Conservation (phyloP, 2,888 invertebrate genomes). For the Dynastes maya region DNA sequence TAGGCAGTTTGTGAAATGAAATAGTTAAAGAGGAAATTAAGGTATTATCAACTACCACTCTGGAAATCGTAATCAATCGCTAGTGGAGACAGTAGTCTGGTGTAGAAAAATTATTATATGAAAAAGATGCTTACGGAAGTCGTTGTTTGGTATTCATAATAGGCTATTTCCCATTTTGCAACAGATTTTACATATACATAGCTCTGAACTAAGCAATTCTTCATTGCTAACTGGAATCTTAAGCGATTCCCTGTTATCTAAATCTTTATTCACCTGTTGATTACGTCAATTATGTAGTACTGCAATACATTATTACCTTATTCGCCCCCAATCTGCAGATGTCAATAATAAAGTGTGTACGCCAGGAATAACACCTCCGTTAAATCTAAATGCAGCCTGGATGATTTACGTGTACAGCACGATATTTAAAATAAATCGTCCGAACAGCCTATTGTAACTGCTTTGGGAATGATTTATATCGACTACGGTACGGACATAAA, state of each 20-base stretch:
- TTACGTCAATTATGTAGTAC: conserved; percentile 6
- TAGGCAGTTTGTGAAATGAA: too few relatives aligned
- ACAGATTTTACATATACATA: background rate
- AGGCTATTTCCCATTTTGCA: background rate
- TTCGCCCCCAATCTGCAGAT: conserved; percentile 1
- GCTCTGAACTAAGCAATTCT: too few relatives aligned
- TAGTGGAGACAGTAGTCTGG: too few relatives aligned
- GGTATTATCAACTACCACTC: too few relatives aligned
- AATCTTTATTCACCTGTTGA: conserved; percentile 34
- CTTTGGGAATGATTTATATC: conserved; percentile 43
- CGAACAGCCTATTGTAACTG: conserved; percentile 42
- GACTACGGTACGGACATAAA: conserved; percentile 52
- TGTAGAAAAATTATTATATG: too few relatives aligned
- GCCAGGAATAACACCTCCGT: conserved; percentile 25
- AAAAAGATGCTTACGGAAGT: too few relatives aligned
- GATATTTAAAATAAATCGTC: conserved; percentile 44
- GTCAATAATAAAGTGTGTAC: conserved; percentile 26
- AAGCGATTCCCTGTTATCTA: background rate
- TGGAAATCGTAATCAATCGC: too few relatives aligned
- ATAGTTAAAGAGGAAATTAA: too few relatives aligned
- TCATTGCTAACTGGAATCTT: too few relatives aligned
- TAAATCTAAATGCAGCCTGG: conserved; percentile 30
- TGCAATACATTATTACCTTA: conserved; percentile 12
- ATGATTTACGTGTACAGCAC: conserved; percentile 37
- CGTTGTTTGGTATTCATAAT: background rate